Evolutionary conservation across 2,797 vertebrate genomes (phyloP).

Genomic region (Lepilemur ruficaudatus): DNA sequence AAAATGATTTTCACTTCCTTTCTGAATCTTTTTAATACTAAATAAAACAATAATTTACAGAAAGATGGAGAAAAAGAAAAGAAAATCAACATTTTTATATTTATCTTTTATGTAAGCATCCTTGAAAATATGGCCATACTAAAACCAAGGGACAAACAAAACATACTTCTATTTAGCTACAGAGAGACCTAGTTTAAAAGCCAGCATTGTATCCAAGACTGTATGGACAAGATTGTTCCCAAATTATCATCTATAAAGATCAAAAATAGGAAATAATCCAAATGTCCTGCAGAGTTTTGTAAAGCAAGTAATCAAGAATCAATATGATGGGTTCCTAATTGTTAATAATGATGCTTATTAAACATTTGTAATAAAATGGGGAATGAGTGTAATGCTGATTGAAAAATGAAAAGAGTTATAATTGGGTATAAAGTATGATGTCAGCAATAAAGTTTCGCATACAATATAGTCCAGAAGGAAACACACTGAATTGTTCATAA

Average conservation of each 20-base stretch:
- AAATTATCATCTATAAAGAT: neutral
- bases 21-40: constrained; percentile 48
- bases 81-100: constrained; percentile 39
- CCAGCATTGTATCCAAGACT: neutral
- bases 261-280: neutral
- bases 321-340: neutral
- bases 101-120: neutral
- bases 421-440: neutral
- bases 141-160: neutral
- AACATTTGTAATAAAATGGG: neutral
- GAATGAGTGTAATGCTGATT: neutral
- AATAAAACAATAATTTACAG: constrained; percentile 63
- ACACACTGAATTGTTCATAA: neutral
- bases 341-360: neutral
- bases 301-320: neutral
- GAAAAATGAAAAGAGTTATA: neutral
- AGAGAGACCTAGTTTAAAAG: neutral
- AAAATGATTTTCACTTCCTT: constrained; percentile 54
- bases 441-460: neutral
- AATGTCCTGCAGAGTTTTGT: neutral
- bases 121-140: neutral
- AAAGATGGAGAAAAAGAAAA: neutral
- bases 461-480: neutral
- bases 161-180: neutral
- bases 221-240: neutral